Percentiles rank a stretch among this genome's conserved stretches.
These are phyloP conservation scores for Drosophila kepulauana DNA, from an alignment of 1,140 invertebrate species.

Conservation along the genomic window DNA sequence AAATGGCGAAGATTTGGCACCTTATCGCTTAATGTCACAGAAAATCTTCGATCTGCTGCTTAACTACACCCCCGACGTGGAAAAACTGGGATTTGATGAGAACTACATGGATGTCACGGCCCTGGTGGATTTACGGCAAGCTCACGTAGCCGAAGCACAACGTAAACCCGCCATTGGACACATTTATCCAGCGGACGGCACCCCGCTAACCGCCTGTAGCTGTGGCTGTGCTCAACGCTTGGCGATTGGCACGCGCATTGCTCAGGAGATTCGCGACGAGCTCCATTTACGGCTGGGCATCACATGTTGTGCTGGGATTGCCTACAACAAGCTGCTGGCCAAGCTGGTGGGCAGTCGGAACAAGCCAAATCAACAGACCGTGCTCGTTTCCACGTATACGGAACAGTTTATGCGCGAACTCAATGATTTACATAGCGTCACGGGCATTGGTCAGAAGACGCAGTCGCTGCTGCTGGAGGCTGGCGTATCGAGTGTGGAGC, in stretches of 20 bases:
- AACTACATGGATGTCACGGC: conserved; percentile 91
- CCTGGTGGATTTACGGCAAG: conserved; percentile 86
- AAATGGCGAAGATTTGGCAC: conserved; percentile 91
- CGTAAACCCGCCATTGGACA: conserved; percentile 86
- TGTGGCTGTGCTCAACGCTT: conserved; percentile 90
- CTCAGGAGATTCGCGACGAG: conserved; percentile 89
- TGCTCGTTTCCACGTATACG: conserved; percentile 89
- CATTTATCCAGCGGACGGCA: conserved; percentile 86
- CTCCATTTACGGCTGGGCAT: conserved; percentile 89
- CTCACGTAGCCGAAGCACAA: conserved; percentile 63
- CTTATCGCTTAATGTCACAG: conserved; percentile 90
- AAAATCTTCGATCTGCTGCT: conserved; percentile 89
- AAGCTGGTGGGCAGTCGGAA: conserved; percentile 90
- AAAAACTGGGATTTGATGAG: conserved; percentile 92
- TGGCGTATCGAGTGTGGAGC: conserved; percentile 88
- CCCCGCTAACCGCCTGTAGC: conserved; percentile 86
- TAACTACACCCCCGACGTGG: conserved; percentile 89
- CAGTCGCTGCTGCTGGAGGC: conserved; percentile 87
- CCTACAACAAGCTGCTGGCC: conserved; percentile 93
- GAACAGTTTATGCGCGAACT: conserved; percentile 88
- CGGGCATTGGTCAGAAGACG: conserved; percentile 90
- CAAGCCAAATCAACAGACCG: conserved; percentile 93
- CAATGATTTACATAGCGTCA: conserved; percentile 87
- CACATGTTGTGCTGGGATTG: conserved; percentile 92
- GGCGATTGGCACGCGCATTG: conserved; percentile 89